phyloP scores from a whole-genome alignment of 2,888 invertebrate species.

The Stenotaenia linearis region DNA sequence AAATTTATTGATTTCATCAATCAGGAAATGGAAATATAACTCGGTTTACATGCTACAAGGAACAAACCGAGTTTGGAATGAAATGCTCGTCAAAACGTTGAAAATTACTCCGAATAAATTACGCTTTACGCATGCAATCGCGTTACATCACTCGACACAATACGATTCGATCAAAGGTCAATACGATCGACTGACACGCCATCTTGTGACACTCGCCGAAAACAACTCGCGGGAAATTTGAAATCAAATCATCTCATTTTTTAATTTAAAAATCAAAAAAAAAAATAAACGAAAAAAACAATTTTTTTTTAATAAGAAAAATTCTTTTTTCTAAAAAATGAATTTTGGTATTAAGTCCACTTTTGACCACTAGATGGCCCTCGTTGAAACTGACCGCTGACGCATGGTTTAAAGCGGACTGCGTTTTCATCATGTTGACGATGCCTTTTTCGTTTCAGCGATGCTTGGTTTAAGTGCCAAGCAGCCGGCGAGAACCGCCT shows the following conservation, averaged over 20 bases:
- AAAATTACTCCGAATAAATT: background rate
- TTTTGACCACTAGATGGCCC: slow-evolving; percentile 11
- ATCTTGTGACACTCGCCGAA: background rate
- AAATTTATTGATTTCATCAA: slow-evolving; percentile 19
- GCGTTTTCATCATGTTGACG: background rate
- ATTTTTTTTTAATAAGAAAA: background rate
- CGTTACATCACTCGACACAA: background rate
- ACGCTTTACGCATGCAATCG: background rate
- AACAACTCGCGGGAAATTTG: background rate
- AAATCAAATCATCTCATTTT: too few species aligned
- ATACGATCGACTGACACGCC: background rate
- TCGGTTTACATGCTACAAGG: background rate
- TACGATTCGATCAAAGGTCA: background rate
- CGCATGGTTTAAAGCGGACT: background rate
- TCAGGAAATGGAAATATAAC: slow-evolving; percentile 1
- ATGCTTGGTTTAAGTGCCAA: slow-evolving; percentile 33
- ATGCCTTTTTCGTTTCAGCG: slow-evolving; percentile 17
- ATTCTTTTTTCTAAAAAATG: background rate
- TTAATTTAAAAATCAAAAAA: background rate
- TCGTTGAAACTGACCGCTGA: background rate
- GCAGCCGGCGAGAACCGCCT: slow-evolving; percentile 33
- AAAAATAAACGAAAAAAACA: background rate
- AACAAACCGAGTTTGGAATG: background rate
- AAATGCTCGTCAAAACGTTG: background rate
- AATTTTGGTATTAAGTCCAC: background rate